Base-by-base conservation (phyloP, 2,797 vertebrate genomes). In the Telmatherina bonti region DNA sequence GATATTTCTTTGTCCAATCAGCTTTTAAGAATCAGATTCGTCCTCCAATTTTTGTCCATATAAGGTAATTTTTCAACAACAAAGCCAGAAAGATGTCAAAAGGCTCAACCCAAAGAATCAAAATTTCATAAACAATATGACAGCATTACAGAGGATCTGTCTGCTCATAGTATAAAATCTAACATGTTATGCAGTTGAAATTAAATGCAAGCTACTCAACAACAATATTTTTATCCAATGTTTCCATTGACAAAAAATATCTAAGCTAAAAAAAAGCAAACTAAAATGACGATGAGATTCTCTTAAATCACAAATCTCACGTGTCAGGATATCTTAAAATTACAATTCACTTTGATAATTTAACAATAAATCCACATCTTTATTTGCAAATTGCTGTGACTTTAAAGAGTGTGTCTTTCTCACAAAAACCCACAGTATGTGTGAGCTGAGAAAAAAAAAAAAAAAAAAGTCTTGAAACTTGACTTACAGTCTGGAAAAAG, bases 401-500 rank as follows among this genome's bases (percentile, higher is more conserved):
- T 24, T 11, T 49, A 11, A 49, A 24, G n/a, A 22, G 10, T 24
- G 8, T 18, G 43, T 60, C 26, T 54, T 29, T 63, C 24, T 22
- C 45, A 47, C 7, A 49, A 74, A 47, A 67, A 60, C 59, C 78
- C 16, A 70, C 72, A 72, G 53, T 72, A 30, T 67, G 47, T 69
- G 60, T 72, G 55, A 56, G 12, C 7, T 59, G 41, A 43, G 41
- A 15, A 24, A 9, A 43, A 36, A n/a, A n/a, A n/a, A n/a, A 15
- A 24, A 9, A 43, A 66, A 73, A 60, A 67, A 65, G 53, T 22
- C 51, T 79, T 49, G 33, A 70, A 85, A 45, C 65, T 82, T 66
- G 67, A 81, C 59, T 74, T 89, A 79, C 47, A 74, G 60, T 81
- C 78, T 80, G 51, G 41, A 67, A 85, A 78, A 87, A 85, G 63